Base-by-base conservation (phyloP, 1,140 invertebrate species). In the Drosophila kurseongensis region DNA sequence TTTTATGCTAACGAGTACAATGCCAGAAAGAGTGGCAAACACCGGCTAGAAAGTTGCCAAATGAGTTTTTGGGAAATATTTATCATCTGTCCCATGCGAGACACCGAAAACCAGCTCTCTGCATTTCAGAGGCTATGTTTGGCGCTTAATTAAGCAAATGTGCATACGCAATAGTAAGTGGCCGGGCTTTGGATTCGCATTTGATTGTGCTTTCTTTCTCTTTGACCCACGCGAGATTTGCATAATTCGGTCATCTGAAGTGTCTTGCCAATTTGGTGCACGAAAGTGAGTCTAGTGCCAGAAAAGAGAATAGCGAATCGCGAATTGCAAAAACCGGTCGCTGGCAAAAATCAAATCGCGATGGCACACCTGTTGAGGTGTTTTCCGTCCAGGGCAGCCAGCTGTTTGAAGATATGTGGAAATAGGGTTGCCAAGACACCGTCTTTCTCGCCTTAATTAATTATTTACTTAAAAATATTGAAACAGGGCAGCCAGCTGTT, bases 201-300 rank as follows among this genome's bases (percentile, higher is more conserved):
- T 51, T 14, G 29, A 35, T 13, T 41, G 13, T 40, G 55, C 29
- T 16, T 44, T 65, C 67, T 71, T 71, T 63, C 60, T 54, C 60
- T 62, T 36, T 62, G 60, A 54, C 60, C 42, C 51, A 44, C 60
- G n/a, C 35, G 27, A 23, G 10, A 62, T 75, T 75, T 75, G 58
- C 72, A 75, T 75, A 75, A 75, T 75, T 75, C 72, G 61, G 52
- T 47, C 72, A 74, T 75, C 69, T 74, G 45, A 74, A 75, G 69
- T 74, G 69, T 63, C 60, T 75, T 74, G 72, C 35, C 72, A 63
- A 75, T 75, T 74, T 74, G 68, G 58, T 74, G 68, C 68, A 74
- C 71, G 54, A 73, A 75, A 54, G 36, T 61, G 56, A 59, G 23
- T 51, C n/a, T 36, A 36, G 58, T 67, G 65, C 36, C 16, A 68